Evolutionary conservation across 2,113 vertebrate species (phyloP).

Genomic region (Colius striatus): DNA sequence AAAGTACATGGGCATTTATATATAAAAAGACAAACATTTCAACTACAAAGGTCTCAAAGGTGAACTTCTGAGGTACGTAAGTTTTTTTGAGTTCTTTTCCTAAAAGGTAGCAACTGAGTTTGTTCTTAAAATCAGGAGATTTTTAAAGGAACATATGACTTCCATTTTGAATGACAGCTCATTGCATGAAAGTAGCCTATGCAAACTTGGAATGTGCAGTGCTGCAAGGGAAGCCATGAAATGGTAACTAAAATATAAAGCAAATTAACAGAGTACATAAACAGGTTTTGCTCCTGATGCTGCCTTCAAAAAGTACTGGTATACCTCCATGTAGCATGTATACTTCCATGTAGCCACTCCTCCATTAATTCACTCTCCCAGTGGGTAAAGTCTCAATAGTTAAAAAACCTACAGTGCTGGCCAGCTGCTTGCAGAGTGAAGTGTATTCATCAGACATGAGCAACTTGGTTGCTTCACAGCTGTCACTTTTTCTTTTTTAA

Average conservation of each 20-base stretch:
- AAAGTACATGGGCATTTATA: not conserved
- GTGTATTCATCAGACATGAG: not conserved
- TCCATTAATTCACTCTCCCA: not conserved
- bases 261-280: not conserved
- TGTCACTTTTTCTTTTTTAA: not conserved
- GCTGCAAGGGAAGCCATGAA: not conserved
- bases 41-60: not conserved
- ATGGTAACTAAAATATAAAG: not conserved
- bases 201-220: not conserved
- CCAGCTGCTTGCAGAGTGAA: not conserved
- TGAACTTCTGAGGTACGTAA: not conserved
- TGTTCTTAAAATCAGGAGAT: not conserved
- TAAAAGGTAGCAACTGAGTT: not conserved
- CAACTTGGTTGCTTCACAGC: not conserved
- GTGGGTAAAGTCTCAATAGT: not conserved
- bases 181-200: not conserved
- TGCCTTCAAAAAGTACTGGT: not conserved
- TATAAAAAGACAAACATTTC: not conserved
- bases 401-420: not conserved
- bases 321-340: too few species aligned
- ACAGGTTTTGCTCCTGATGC: not conserved
- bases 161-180: not conserved
- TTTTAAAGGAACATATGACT: not conserved
- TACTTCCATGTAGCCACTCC: not conserved
- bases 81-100: not conserved